A percentile compares a stretch with the other conserved stretches of the same genome.
Evolutionary conservation across 2,797 vertebrate species (phyloP).

Genomic region (Epinephelus malabaricus): DNA sequence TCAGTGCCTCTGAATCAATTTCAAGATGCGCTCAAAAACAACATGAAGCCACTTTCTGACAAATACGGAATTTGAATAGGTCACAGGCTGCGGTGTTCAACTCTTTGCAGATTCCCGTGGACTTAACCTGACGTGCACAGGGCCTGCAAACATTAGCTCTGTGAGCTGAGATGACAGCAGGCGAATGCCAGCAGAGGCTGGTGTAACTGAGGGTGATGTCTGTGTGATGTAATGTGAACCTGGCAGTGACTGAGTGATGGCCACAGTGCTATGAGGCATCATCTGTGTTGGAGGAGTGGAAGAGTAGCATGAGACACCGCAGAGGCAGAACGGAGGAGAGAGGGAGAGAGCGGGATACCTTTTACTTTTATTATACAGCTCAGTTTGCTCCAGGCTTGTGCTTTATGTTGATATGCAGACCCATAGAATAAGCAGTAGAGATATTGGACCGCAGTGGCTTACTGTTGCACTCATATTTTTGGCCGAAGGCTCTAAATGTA

Average conservation of each 20-base stretch:
- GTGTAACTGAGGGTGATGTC: conserved; percentile 52
- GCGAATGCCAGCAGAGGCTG: conserved; percentile 24
- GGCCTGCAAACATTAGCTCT: conserved; percentile 30
- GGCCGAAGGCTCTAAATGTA: conserved; percentile 31
- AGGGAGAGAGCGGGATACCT: conserved; percentile 6
- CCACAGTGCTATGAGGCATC: conserved; percentile 18
- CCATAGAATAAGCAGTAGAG: conserved; percentile 33
- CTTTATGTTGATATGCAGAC: conserved; percentile 55
- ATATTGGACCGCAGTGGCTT: conserved; percentile 46
- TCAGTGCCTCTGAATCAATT: conserved; percentile 35
- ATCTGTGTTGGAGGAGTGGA: conserved; percentile 34
- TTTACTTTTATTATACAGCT: conserved; percentile 33
- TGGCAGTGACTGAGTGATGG: conserved; percentile 37
- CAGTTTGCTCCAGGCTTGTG: conserved; percentile 40
- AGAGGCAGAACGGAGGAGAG: conserved; percentile 21
- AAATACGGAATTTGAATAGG: conserved; percentile 54
- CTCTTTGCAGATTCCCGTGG: conserved; percentile 16
- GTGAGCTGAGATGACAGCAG: conserved; percentile 45
- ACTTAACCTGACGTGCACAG: conserved; percentile 29
- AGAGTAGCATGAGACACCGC: conserved; percentile 34
- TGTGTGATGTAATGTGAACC: conserved; percentile 40
- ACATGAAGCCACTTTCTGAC: conserved; percentile 35
- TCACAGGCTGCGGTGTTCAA: conserved; percentile 15
- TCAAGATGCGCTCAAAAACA: conserved; percentile 15
- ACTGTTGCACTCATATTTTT: conserved; percentile 24